Conservation (phyloP, 2,113 vertebrate species). For the Centropus bengalensis region DNA sequence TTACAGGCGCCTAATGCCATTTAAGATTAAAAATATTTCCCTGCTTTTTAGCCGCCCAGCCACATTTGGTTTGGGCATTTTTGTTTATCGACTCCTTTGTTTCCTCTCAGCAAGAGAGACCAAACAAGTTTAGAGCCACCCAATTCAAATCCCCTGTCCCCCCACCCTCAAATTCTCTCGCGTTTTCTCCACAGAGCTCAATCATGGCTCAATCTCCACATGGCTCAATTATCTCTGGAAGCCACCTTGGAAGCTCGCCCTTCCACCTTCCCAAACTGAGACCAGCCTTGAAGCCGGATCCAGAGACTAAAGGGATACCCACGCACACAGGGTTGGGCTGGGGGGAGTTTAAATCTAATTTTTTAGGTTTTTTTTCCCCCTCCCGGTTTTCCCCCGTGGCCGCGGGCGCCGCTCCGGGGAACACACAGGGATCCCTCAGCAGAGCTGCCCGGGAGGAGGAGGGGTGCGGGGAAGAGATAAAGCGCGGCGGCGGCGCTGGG, state of each 20-base stretch:
- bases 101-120: not conserved
- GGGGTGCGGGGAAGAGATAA: too few species aligned
- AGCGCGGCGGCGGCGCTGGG: too few species aligned
- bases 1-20: not conserved
- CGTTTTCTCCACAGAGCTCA: not conserved
- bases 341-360: too few species aligned
- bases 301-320: accelerated
- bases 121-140: not conserved
- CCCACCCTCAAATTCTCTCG: not conserved
- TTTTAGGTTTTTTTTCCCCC: too few species aligned
- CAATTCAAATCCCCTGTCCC: not conserved
- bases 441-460: too few species aligned
- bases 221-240: not conserved
- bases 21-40: not conserved
- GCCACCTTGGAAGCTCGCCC: not conserved
- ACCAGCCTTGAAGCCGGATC: accelerated
- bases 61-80: not conserved
- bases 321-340: accelerated
- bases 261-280: not conserved
- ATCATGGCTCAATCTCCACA: not conserved
- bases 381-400: too few species aligned
- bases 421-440: too few species aligned
- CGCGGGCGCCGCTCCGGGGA: too few species aligned
- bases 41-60: not conserved
- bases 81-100: not conserved